These are phyloP conservation scores for Lophius piscatorius DNA, from an alignment of 2,113 vertebrate species.

Conservation along the genomic window DNA sequence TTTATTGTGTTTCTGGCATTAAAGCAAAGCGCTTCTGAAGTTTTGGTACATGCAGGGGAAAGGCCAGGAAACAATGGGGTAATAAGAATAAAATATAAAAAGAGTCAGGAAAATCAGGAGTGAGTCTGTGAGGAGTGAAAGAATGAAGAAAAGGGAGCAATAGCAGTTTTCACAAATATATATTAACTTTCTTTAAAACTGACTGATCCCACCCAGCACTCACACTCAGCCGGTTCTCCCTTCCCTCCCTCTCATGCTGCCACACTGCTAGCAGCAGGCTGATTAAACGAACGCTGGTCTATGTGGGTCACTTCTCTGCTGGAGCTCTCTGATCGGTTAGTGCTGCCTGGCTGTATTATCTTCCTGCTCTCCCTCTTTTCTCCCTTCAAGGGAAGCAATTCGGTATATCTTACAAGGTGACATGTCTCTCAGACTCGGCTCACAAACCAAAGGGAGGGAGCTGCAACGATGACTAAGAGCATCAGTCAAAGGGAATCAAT, in stretches of 20 bases:
- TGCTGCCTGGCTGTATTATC: slow-evolving; percentile 79
- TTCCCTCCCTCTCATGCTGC: slow-evolving; percentile 11
- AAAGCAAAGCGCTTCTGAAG: no score
- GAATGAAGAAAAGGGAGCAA: not conserved
- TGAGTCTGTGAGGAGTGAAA: not conserved
- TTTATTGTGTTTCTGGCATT: no score
- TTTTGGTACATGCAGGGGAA: no score
- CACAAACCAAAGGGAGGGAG: slow-evolving; percentile 54
- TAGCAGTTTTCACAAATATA: slow-evolving; percentile 30
- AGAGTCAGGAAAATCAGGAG: no score
- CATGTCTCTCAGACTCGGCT: slow-evolving; percentile 60
- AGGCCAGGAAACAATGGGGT: no score
- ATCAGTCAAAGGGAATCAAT: slow-evolving; percentile 55
- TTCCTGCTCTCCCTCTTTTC: slow-evolving; percentile 64
- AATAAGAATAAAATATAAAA: slow-evolving; percentile 49
- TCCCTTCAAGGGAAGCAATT: slow-evolving; percentile 74
- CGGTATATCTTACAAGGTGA: slow-evolving; percentile 73
- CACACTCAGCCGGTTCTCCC: slow-evolving; percentile 19
- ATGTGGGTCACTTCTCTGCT: slow-evolving; percentile 82
- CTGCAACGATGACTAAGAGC: slow-evolving; percentile 25
- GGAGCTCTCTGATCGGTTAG: slow-evolving; percentile 80
- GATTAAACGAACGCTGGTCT: slow-evolving; percentile 76
- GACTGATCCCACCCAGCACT: slow-evolving; percentile 40
- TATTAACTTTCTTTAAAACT: slow-evolving; percentile 51
- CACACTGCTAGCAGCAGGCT: slow-evolving; percentile 68